Evolutionary conservation across 1,140 invertebrate genomes (phyloP).

Genomic region (Trinorchestia longiramus): DNA sequence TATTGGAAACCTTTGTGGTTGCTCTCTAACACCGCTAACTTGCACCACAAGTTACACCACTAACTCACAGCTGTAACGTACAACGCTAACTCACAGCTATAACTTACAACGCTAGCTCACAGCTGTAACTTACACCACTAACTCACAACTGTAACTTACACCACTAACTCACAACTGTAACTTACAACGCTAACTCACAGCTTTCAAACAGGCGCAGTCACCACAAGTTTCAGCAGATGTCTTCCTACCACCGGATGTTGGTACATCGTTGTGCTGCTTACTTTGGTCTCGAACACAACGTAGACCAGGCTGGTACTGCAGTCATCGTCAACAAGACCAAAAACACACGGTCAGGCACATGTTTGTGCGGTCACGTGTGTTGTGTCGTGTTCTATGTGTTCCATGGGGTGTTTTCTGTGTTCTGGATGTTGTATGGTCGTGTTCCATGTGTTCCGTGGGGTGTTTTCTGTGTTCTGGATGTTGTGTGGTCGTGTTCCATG

Average conservation of each 20-base stretch:
- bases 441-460: too few relatives aligned
- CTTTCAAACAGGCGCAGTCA: conserved; percentile 73
- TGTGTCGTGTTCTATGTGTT: too few relatives aligned
- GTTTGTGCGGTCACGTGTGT: neutral
- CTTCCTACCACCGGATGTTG: conserved; percentile 94
- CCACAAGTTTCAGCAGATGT: conserved; percentile 89
- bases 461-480: too few relatives aligned
- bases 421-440: too few relatives aligned
- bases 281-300: conserved; percentile 94
- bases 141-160: neutral
- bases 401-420: too few relatives aligned
- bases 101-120: conserved; percentile 78
- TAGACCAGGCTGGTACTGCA: conserved; percentile 86
- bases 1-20: too few relatives aligned
- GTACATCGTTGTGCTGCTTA: conserved; percentile 93
- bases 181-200: too few relatives aligned
- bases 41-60: conserved; percentile 87
- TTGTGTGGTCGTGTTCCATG: too few relatives aligned
- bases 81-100: conserved; percentile 92
- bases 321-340: conserved; percentile 87
- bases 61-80: conserved; percentile 94
- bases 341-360: conserved; percentile 74
- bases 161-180: too few relatives aligned
- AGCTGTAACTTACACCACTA: conserved; percentile 78
- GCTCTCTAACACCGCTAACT: too few relatives aligned